Evolutionary conservation across 2,113 vertebrate species (phyloP), one percentile per base, ranked within the genome.

Genomic region (Athene cunicularia): DNA sequence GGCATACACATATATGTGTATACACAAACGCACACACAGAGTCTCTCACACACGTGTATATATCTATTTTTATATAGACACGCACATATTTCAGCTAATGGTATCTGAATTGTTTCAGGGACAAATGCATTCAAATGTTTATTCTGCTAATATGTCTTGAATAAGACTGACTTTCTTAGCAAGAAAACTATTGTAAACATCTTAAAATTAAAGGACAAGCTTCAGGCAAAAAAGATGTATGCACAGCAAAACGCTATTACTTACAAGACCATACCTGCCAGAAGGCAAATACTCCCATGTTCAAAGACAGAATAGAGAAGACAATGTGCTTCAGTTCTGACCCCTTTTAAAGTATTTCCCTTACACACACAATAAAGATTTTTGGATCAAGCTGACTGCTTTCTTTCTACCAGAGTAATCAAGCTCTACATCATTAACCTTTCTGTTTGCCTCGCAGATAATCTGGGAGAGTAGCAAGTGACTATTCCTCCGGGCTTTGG

Each of bases 391-490:
- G 83, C 71, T 86, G 79, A 71, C 76, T 95, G 66, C 85, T 97
- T 98, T 93, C 70, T 97, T 96, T 94, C 95, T 94, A 97, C 80
- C 21, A 85, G 86, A 96, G 85, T 92, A 96, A 97, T 97, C 93
- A 97, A 93, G 60, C 79, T 91, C 45, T 91, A 93, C 85, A 96
- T 95, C 74, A 71, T 98, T 98, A 97, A 97, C 90, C 93, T 97
- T 97, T 98, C 96, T 93, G 81, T 95, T 96, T 96, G 80, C 73
- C 55, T 91, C 90, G 92, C 84, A 90, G 92, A 97, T 93, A 90
- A 96, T 95, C 72, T 96, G 76, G 81, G 63, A 86, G 63, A 96
- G 75, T 66, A 96, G 84, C 82, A 95, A 95, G 94, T 86, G 72
- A 86, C 93, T 83, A 41, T 67, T 94, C 79, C 93, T 95, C 53